Conservation (phyloP, 2,888 invertebrate species). For the Chironomus riparius region DNA sequence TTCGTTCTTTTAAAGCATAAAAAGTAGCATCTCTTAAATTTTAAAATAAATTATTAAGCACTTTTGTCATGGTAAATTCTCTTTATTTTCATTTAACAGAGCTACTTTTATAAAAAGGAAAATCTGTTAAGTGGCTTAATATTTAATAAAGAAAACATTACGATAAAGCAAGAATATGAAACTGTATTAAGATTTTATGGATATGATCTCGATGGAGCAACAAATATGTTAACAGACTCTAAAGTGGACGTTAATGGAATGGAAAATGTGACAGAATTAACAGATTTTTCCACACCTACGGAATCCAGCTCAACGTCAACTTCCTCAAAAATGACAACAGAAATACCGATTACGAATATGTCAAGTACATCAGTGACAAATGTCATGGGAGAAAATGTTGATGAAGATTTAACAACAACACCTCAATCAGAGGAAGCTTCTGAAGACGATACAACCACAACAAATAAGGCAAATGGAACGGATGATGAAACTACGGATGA, state of each 20-base stretch:
- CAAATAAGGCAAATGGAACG: slow-evolving; percentile 23
- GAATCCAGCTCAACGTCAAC: slow-evolving; percentile 29
- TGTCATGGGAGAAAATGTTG: neutral
- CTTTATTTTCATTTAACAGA: slow-evolving; percentile 44
- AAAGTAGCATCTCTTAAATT: no score
- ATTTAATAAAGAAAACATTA: slow-evolving; percentile 68
- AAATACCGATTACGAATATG: slow-evolving; percentile 30
- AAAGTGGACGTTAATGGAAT: slow-evolving; percentile 4
- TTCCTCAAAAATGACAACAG: slow-evolving; percentile 29
- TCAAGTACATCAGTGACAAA: slow-evolving; percentile 22
- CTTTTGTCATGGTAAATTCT: neutral
- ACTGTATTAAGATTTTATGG: slow-evolving; percentile 68
- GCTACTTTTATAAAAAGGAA: slow-evolving; percentile 72
- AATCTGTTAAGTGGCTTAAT: slow-evolving; percentile 74
- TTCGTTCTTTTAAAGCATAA: no score
- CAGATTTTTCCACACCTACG: neutral
- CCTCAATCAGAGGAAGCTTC: slow-evolving; percentile 30
- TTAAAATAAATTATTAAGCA: no score
- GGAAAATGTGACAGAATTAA: slow-evolving; percentile 30
- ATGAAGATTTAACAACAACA: slow-evolving; percentile 30
- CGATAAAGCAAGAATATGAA: slow-evolving; percentile 63
- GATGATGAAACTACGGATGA: slow-evolving; percentile 29
- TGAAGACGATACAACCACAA: slow-evolving; percentile 24
- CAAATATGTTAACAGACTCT: slow-evolving; percentile 33
- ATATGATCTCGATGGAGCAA: slow-evolving; percentile 54